These are phyloP conservation scores for Drosophila simulans DNA, from an alignment of 1,140 invertebrate genomes.

Conservation along the genomic window DNA sequence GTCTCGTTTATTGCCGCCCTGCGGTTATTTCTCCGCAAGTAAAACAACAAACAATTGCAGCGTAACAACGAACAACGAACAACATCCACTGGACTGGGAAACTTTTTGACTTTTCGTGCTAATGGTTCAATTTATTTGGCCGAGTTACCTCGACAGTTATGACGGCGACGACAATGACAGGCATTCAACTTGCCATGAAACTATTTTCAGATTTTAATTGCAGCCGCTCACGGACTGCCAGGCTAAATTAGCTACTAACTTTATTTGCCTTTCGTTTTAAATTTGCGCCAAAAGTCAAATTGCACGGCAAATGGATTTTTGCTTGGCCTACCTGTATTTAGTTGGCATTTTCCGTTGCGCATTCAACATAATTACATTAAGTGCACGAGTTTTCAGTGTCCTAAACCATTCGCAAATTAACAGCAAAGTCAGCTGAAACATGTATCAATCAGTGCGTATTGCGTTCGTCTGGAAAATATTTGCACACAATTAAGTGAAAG, in stretches of 20 bases:
- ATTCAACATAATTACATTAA: constrained; percentile 5
- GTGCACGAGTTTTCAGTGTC: neutral
- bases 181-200: constrained; percentile 51
- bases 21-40: constrained; percentile 28
- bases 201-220: constrained; percentile 74
- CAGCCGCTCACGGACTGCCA: constrained; percentile 32
- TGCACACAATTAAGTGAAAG: constrained; percentile 72
- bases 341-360: neutral
- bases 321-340: neutral
- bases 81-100: constrained; percentile 40
- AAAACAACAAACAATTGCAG: constrained; percentile 44
- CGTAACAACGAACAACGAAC: constrained; percentile 24
- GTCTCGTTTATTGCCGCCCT: constrained; percentile 50
- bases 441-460: constrained; percentile 56
- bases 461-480: constrained; percentile 61
- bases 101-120: constrained; percentile 61
- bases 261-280: constrained; percentile 58
- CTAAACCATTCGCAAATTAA: constrained; percentile 1
- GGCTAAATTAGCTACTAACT: constrained; percentile 59
- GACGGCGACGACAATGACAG: constrained; percentile 32
- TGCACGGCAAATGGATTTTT: constrained; percentile 4
- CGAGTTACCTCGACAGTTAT: constrained; percentile 52
- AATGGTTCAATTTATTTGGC: constrained; percentile 75
- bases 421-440: constrained; percentile 25
- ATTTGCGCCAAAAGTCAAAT: constrained; percentile 10